Evolutionary conservation across 2,113 vertebrate genomes (phyloP), one percentile per base, ranked within the genome.

Genomic region (Scortum barcoo): DNA sequence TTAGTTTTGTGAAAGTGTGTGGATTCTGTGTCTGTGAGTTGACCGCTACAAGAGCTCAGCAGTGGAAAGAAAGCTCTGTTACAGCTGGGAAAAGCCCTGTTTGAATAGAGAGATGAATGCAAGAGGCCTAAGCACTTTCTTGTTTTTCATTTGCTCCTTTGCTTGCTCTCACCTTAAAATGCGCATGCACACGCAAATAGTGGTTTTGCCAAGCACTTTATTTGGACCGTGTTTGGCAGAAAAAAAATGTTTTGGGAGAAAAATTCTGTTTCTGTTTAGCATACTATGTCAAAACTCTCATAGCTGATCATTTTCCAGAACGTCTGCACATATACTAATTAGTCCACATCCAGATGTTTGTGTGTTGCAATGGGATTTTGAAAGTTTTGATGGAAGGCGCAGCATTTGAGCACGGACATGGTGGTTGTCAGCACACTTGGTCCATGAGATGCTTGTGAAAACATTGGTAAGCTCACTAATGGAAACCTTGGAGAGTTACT

Each of bases 1-100:
- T 72, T 86, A 89, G 81, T 75, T 90, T 92, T 85, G 61, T 63
- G 14, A 74, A 75, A 76, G 62, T 17, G 4, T 88, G 78, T 88
- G 89, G 87, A 89, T 87, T 93, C 80, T 81, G 56, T 93, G 89
- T 90, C 86, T 92, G 88, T 68, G 79, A 86, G 84, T 80, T 83
- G 74, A 81, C 85, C 70, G 60, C 68, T 74, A 92, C 90, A 90
- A 92, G 86, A 86, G 87, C 78, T 81, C 66, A 80, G 75, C 57
- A 30, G n/a, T 28, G 85, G 69, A 94, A 92, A 88, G 84, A 88
- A 89, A 87, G 84, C 81, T 88, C 88, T 91, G 76, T 89, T 86
- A 89, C 60, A 87, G 65, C 88, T 76, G 81, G 61, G 76, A 87
- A 89, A 90, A 85, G 53, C 66, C 22, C 54, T 40, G 36, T 62